Base-by-base conservation (phyloP, 2,113 vertebrate species). In the Thalassoma bifasciatum region DNA sequence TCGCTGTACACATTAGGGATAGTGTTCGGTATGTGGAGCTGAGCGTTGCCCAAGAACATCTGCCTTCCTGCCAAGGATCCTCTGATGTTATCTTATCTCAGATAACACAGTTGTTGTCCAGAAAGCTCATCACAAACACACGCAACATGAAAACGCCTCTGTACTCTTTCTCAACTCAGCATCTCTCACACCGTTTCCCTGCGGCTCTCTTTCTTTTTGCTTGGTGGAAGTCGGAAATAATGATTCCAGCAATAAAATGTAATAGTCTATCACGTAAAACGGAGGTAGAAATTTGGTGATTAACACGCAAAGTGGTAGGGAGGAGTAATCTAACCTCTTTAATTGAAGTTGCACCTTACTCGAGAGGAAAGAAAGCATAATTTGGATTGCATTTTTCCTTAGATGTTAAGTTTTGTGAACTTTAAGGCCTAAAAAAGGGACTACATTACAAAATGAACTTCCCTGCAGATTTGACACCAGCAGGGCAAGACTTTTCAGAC, bases 41-140 rank as follows among this genome's bases (percentile, higher is more conserved):
- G 65, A 34, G 24, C 60, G 64, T 60, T 75, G 49, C 47, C 65
- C n/a, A 38, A 81, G 53, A 86, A 79, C 65, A 78, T 85, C 85
- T 81, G 76, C 60, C 85, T 79, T 74, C 60, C 86, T 70, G 64
- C 65, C 49, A 50, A 61, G 69, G 82, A 84, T 87, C 77, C 72
- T 44, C 24, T 30, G 63, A 66, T 22, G 51, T 84, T 86, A 92
- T 93, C 91, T 90, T 37, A 79, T 80, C 68, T 82, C 72, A 89
- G 90, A 92, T 87, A 88, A 83, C 53, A 14, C 38, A 74, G 44
- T 86, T 84, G 83, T 87, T 88, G 71, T 86, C 69, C 81, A 79
- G 59, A 82, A 77, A 62, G 36, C 56, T 70, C 77, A 81, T 81
- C 82, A 66, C 57, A 70, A 76, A 86, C 74, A 88, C 88, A 90